Base-by-base conservation (phyloP, 2,888 invertebrate species). In the Pristionchus mayeri region DNA sequence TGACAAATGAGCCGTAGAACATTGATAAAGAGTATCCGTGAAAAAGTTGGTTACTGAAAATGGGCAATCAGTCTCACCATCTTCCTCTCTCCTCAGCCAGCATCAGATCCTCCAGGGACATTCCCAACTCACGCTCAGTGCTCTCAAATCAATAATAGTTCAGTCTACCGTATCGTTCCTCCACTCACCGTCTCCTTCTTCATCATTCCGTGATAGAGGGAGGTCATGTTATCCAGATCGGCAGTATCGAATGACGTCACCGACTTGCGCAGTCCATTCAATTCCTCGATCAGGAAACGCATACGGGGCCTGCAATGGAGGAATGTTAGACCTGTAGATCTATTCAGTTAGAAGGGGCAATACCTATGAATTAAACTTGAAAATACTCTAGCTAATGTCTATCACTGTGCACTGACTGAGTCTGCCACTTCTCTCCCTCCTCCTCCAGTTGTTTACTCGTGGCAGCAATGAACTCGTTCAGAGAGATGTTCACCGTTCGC, bases 21-120 rank as follows among this genome's bases (percentile, higher is more conserved):
- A 27, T 27, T 60, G 30, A 54, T 50, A 13, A 48, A 13, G 48
- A 48, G 48, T 11, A 48, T 13, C 21, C 52, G 21, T n/a, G n/a
- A n/a, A n/a, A n/a, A n/a, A n/a, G n/a, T n/a, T n/a, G n/a, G n/a
- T n/a, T n/a, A n/a, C n/a, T n/a, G n/a, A n/a, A n/a, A n/a, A n/a
- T n/a, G n/a, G n/a, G n/a, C n/a, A n/a, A n/a, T n/a, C n/a, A n/a
- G n/a, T n/a, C n/a, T 67, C 24, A 88, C 89, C 89, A 89, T 87
- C 89, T 81, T 85, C 89, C 89, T n/a, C 88, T 34, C 37, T 87
- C 85, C 52, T 89, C 89, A 0, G 89, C 88, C 48, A 85, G 83
- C 85, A 89, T 63, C 30, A 89, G 83, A 83, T 89, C 89, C 27
- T 88, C 85, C 54, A 89, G 85, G 0, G 87, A 83, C 89, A 89